phyloP scores from a whole-genome alignment of 1,140 invertebrate genomes.

The Zaprionus vittiger region DNA sequence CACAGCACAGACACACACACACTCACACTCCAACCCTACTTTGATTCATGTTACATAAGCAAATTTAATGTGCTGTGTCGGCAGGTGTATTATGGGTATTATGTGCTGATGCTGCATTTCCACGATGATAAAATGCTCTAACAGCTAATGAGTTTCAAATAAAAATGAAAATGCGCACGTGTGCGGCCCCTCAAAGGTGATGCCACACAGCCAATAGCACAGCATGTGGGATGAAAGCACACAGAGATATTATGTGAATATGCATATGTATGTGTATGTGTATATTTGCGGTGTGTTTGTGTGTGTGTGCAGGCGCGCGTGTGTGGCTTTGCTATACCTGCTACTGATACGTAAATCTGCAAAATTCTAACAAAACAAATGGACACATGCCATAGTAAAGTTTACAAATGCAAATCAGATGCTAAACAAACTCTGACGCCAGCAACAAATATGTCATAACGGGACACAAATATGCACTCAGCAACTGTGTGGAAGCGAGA shows the following conservation, averaged over 20 bases:
- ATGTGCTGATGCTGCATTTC: conserved; percentile 67
- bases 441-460: conserved; percentile 79
- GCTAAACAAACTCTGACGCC: conserved; percentile 74
- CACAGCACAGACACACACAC: neutral
- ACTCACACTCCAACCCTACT: neutral
- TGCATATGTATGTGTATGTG: neutral
- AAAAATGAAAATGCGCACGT: conserved; percentile 59
- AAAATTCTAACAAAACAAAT: conserved; percentile 46
- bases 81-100: conserved; percentile 39
- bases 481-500: conserved; percentile 19
- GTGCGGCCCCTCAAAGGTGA: conserved; percentile 32
- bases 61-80: conserved; percentile 24
- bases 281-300: conserved; percentile 11
- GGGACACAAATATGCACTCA: conserved; percentile 52
- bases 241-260: neutral
- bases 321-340: conserved; percentile 25
- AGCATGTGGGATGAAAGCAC: conserved; percentile 10
- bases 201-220: conserved; percentile 1
- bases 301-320: conserved; percentile 4
- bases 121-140: conserved; percentile 49
- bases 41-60: conserved; percentile 16
- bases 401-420: conserved; percentile 82
- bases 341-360: conserved; percentile 59
- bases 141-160: conserved; percentile 76
- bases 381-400: conserved; percentile 73